Evolutionary conservation across 2,113 vertebrate species (phyloP), one percentile per base, ranked within the genome.

Genomic region (Catharus bicknelli): DNA sequence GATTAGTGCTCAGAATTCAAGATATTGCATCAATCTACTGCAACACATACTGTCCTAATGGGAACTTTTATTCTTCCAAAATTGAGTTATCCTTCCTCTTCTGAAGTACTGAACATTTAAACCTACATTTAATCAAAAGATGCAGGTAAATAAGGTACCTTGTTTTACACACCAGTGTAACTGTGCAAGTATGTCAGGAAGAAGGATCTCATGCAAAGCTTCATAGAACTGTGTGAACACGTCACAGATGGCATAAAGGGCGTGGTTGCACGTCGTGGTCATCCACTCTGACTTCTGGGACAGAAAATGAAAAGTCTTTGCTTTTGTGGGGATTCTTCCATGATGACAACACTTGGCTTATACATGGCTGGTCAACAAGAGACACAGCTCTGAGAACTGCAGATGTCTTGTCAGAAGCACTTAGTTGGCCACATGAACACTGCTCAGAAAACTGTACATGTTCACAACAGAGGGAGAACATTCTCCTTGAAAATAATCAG

Each of bases 241-340:
- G 20, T 99, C 99, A 89, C 99, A 99, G 92, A 99, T 99, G 43
- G 99, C 99, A 55, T 99, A 99, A 64, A 99, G 98, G 6, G 99
- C 99, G 1, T 99, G 99, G 97, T 99, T 99, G 94, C 99, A 99
- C 2, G 99, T 99, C 8, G 99, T 99, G 10, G 99, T 99, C 99
- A 99, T 99, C 99, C 99, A 99, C 96, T 99, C 99, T 0, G 98
- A 99, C 96, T 99, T 99, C 99, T 99, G 93, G 16, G 80, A 94
- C 27, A 40, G 80, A 88, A 63, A 93, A 54, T 32, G 63, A 73
- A 10, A 75, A 92, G 18, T 21, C 51, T 93, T 67, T 72, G 67
- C 38, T 82, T 69, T 78, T 42, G 30, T 10, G 8, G 16, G 47
- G 17, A 17, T 29, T 29, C 9, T 42, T 45, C 48, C 48, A 20